Base-by-base conservation (phyloP, 2,797 vertebrate species). In the Coregonus sp. region DNA sequence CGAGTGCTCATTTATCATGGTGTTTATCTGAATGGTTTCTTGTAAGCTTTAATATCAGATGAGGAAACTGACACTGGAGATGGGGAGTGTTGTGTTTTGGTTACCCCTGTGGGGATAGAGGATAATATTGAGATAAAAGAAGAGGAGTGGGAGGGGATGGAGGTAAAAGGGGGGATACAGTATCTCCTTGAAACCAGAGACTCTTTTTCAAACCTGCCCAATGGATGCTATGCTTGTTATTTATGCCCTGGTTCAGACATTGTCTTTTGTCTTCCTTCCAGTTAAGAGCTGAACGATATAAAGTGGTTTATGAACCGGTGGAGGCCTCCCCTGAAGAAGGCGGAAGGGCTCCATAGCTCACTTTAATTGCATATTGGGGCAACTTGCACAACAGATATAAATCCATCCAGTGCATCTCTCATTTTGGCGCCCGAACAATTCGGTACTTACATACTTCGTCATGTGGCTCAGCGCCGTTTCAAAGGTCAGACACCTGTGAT, bases 261-360 rank as follows among this genome's bases (percentile, higher is more conserved):
- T 68, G 74, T 77, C 78, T 75, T 72, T 47, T 25, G 56, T 29
- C 61, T 79, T 68, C 35, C 47, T 47, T 20, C 65, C n/a, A 50
- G 74, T 37, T 35, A 63, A 68, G 16, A 72, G 54, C 35, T 71
- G 54, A 65, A 80, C 47, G 31, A 56, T 69, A 47, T 67, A 2
- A 31, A 71, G 61, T 51, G 66, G 50, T 75, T 70, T 73, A 80
- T 75, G 76, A 74, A 40, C 20, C 47, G 56, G n/a, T 59, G 52
- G 33, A 67, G 9, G 0, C 47, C 14, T 83, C 73, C 40, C 35
- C 37, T 73, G 47, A 76, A 61, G 31, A 71, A 61, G 18, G 31
- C n/a, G 31, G n/a, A 72, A 78, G 65, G 61, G 33, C 69, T 65
- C 78, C 31, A 79, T 79, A 61, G 63, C 65, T 82, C 76, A 82